These are phyloP conservation scores for Otocyon megalotis DNA, from an alignment of 2,113 vertebrate genomes.

Conservation along the genomic window DNA sequence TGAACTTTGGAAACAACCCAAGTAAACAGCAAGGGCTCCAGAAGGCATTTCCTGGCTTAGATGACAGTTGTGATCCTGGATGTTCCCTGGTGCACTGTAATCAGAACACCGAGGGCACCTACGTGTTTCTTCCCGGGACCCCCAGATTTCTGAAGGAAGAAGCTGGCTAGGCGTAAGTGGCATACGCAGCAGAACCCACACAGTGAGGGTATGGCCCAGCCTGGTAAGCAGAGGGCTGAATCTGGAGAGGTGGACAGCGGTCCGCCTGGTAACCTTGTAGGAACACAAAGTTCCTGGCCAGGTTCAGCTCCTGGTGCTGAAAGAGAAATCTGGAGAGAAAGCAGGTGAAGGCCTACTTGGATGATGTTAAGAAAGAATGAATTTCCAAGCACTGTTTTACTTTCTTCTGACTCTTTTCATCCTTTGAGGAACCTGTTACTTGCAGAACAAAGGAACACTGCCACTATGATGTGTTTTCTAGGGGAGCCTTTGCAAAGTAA, in stretches of 20 bases:
- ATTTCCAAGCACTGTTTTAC: background rate
- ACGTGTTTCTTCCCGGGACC: background rate
- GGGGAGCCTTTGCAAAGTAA: background rate
- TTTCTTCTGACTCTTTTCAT: background rate
- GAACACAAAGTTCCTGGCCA: rapidly evolving
- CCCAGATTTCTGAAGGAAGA: background rate
- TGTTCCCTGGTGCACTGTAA: background rate
- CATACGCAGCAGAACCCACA: background rate
- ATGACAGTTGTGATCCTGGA: background rate
- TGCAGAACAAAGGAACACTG: background rate
- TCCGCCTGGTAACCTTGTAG: background rate
- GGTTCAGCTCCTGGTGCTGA: background rate
- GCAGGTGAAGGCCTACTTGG: background rate
- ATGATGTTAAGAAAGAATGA: background rate
- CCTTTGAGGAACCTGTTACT: background rate
- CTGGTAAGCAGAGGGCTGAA: background rate
- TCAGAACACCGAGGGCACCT: background rate
- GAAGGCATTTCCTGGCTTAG: background rate
- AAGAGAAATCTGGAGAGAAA: background rate
- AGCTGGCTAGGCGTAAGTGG: background rate
- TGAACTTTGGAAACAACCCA: background rate
- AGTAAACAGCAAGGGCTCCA: background rate
- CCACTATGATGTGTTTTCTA: background rate
- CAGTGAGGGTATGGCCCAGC: rapidly evolving
- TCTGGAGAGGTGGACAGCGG: rapidly evolving